A percentile compares a stretch with the other conserved stretches of the same genome.
phyloP scores from a whole-genome alignment of 2,888 invertebrate species.

The Steinernema scapterisci region DNA sequence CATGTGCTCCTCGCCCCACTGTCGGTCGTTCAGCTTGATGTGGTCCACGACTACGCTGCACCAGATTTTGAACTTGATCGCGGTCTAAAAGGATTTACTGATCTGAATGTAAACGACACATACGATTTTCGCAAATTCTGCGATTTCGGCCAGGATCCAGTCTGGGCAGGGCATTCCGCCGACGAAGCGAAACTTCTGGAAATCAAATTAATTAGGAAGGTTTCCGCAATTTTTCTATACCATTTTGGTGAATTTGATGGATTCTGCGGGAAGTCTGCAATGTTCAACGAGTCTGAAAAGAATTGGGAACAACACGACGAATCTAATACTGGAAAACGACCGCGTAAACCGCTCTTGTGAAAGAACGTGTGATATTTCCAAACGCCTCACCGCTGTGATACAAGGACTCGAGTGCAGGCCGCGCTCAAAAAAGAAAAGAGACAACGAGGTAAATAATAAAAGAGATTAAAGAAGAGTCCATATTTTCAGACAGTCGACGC shows the following conservation, averaged over 20 bases:
- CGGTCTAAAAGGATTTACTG: constrained; percentile 26
- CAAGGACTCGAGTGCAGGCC: too few species aligned
- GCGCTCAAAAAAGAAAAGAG: too few species aligned
- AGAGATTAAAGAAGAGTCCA: too few species aligned
- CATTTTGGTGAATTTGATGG: neutral
- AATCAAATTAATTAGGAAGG: neutral
- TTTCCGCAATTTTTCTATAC: too few species aligned
- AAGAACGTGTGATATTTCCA: constrained; percentile 16
- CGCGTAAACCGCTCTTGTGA: neutral
- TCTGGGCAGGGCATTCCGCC: constrained; percentile 57
- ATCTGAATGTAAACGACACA: neutral
- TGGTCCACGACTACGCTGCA: constrained; percentile 37
- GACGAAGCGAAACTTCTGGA: constrained; percentile 53
- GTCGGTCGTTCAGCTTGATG: constrained; percentile 30
- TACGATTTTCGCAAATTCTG: constrained; percentile 53
- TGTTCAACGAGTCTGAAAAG: neutral
- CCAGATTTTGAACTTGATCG: constrained; percentile 37
- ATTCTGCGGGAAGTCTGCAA: too few species aligned
- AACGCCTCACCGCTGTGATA: neutral
- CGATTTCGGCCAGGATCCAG: constrained; percentile 54
- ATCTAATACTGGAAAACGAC: neutral
- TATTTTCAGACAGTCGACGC: too few species aligned
- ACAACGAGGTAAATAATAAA: too few species aligned
- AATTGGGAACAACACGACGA: neutral
- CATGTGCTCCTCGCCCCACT: constrained; percentile 37